Percentiles rank a stretch among this genome's conserved stretches.
phyloP scores from a whole-genome alignment of 2,888 invertebrate species.

The Trissoscelio sp. region DNA sequence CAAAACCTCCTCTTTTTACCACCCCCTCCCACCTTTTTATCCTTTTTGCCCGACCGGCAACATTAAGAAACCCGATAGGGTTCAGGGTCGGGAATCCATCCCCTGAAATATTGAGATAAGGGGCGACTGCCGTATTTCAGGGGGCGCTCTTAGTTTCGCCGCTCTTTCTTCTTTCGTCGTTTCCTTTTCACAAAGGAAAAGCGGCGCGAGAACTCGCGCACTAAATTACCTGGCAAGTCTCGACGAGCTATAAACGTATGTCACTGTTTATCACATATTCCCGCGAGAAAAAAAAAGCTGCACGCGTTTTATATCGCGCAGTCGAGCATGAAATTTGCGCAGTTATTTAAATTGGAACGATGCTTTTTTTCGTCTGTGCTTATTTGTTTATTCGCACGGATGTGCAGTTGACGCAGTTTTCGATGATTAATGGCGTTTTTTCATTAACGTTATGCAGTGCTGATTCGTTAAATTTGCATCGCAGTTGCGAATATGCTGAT shows the following conservation, averaged over 20 bases:
- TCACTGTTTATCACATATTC: slow-evolving; percentile 61
- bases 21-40: too few relatives aligned
- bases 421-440: slow-evolving; percentile 4
- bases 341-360: slow-evolving; percentile 8
- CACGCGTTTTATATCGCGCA: slow-evolving; percentile 21
- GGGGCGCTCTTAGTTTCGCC: slow-evolving; percentile 45
- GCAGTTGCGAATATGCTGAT: neutral
- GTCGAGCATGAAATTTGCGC: slow-evolving; percentile 25
- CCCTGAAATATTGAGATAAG: slow-evolving; percentile 67
- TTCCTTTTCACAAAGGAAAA: slow-evolving; percentile 33
- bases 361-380: neutral
- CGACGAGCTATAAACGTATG: slow-evolving; percentile 56
- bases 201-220: slow-evolving; percentile 29
- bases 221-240: slow-evolving; percentile 40
- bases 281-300: slow-evolving; percentile 33
- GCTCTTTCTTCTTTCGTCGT: slow-evolving; percentile 6
- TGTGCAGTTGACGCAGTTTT: neutral
- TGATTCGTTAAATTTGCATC: slow-evolving; percentile 15
- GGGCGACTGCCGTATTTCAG: slow-evolving; percentile 46
- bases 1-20: too few relatives aligned
- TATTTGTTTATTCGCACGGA: neutral
- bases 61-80: slow-evolving; percentile 61
- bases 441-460: slow-evolving; percentile 6
- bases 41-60: slow-evolving; percentile 25
- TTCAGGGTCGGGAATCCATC: slow-evolving; percentile 60